Evolutionary conservation across 2,888 invertebrate genomes (phyloP).

Genomic region (Augiades crinisus): DNA sequence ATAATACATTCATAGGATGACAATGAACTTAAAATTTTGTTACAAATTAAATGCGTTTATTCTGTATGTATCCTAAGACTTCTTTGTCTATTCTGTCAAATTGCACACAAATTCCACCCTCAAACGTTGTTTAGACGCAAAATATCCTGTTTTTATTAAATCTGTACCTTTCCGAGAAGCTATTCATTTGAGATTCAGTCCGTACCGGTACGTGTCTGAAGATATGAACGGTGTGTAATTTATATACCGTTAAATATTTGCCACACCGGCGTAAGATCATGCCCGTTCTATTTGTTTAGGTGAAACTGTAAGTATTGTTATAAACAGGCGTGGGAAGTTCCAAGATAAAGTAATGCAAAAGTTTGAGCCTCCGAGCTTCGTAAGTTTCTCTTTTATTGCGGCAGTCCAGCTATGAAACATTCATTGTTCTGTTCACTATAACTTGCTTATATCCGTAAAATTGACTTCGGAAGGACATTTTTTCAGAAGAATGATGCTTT

Average conservation of each 20-base stretch:
- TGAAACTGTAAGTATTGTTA: conserved; percentile 59
- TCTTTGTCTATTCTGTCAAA: not conserved
- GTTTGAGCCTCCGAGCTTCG: conserved; percentile 32
- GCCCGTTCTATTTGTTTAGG: conserved; percentile 55
- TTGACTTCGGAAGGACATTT: not conserved
- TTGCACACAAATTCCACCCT: not conserved
- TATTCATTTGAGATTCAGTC: conserved; percentile 20
- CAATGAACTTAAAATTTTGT: too few species aligned
- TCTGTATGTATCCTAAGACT: too few species aligned
- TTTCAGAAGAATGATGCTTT: not conserved
- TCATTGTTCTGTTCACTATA: not conserved
- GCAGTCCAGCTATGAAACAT: conserved; percentile 28
- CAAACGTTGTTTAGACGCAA: conserved; percentile 4
- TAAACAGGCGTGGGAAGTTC: conserved; percentile 58
- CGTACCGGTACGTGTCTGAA: conserved; percentile 19
- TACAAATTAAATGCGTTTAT: too few species aligned
- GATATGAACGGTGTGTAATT: conserved; percentile 28
- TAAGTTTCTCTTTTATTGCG: conserved; percentile 57
- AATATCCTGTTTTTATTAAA: conserved; percentile 16
- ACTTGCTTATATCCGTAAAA: too few species aligned
- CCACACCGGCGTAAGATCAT: conserved; percentile 38
- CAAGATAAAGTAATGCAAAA: conserved; percentile 42
- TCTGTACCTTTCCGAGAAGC: conserved; percentile 20
- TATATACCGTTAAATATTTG: conserved; percentile 60
- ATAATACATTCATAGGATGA: too few species aligned